These are phyloP conservation scores for Meloe dianella DNA, from an alignment of 2,888 invertebrate species.

Conservation along the genomic window DNA sequence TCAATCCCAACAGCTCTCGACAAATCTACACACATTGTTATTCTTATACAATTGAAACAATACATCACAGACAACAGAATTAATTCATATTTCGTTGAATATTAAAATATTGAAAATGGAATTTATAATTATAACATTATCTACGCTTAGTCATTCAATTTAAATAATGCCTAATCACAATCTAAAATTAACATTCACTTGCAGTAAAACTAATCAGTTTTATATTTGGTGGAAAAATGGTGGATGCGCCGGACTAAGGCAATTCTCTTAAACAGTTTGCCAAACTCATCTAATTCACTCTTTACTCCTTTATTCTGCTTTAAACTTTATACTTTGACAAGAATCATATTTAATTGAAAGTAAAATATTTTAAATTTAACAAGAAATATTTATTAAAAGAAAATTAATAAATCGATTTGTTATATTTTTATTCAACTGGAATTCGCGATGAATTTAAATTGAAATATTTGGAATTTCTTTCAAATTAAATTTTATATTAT, in stretches of 20 bases:
- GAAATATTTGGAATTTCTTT: not conserved
- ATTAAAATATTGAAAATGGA: conserved; percentile 1
- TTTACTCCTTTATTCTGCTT: no score
- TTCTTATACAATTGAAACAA: conserved; percentile 20
- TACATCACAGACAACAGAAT: not conserved
- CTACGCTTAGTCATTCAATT: not conserved
- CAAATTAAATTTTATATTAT: not conserved
- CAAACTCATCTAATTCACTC: not conserved
- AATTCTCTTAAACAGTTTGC: not conserved
- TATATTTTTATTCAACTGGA: not conserved
- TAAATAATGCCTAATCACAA: not conserved
- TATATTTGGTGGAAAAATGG: not conserved
- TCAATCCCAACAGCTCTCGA: conserved; percentile 8
- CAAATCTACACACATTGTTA: conserved; percentile 18
- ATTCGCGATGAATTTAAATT: not conserved
- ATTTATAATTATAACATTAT: not conserved
- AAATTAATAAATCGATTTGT: not conserved
- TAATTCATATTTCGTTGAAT: not conserved
- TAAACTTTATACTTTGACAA: no score
- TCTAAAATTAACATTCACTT: not conserved
- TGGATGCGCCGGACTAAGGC: conserved; percentile 9
- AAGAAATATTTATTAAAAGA: not conserved
- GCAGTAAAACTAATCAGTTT: not conserved
- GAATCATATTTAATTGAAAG: no score
- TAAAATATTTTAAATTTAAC: no score